These are phyloP conservation scores for Ips typographus DNA, from an alignment of 1,140 invertebrate genomes.

Conservation along the genomic window DNA sequence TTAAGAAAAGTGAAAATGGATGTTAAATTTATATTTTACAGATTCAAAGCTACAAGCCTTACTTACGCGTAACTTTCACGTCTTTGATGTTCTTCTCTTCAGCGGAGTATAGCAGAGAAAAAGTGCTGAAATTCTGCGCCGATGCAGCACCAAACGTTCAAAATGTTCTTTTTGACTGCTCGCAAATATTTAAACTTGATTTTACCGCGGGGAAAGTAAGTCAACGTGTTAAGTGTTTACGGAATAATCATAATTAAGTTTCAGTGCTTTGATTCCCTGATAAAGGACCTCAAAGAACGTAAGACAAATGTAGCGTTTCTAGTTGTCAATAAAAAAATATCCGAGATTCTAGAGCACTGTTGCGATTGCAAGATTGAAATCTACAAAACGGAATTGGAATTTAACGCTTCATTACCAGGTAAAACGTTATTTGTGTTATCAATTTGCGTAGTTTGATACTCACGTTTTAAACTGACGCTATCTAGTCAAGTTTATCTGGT, in stretches of 20 bases:
- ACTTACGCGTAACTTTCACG: conserved; percentile 59
- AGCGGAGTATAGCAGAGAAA: conserved; percentile 61
- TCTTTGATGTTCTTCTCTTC: conserved; percentile 63
- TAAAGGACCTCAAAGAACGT: conserved; percentile 39
- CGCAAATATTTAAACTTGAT: conserved; percentile 57
- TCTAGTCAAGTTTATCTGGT: no score
- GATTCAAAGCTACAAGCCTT: conserved; percentile 51
- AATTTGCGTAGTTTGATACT: no score
- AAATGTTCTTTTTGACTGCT: conserved; percentile 59
- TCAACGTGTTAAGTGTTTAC: background rate
- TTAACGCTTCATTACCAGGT: conserved; percentile 14
- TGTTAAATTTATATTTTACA: conserved; percentile 38
- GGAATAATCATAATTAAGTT: background rate
- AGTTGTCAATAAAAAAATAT: conserved; percentile 9
- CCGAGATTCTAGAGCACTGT: conserved; percentile 15
- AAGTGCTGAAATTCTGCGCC: conserved; percentile 56
- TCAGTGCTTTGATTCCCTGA: conserved; percentile 41
- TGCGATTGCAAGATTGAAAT: conserved; percentile 4
- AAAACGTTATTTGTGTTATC: background rate
- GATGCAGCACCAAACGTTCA: conserved; percentile 37
- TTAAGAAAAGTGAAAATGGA: no score
- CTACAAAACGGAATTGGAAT: conserved; percentile 18
- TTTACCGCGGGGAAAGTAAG: conserved; percentile 61
- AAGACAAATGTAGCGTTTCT: conserved; percentile 34
- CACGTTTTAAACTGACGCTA: no score